phyloP scores from a whole-genome alignment of 2,113 vertebrate species.

The Pitta sordida region DNA sequence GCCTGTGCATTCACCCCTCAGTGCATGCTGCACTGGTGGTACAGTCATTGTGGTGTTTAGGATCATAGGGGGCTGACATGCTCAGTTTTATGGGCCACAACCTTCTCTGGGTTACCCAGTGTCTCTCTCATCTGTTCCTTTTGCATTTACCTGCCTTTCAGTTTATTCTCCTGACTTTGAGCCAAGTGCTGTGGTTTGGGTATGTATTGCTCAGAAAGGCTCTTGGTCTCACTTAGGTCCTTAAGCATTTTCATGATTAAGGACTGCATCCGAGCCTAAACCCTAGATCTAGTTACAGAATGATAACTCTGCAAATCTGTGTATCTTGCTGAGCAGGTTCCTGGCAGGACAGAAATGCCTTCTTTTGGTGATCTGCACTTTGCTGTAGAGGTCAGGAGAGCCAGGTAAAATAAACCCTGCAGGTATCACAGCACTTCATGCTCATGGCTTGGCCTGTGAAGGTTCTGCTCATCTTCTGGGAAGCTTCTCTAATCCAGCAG shows the following conservation, averaged over 20 bases:
- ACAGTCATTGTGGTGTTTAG: neutral
- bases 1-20: neutral
- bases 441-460: neutral
- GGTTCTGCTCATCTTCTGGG: neutral
- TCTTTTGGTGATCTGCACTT: neutral
- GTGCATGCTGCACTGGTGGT: neutral
- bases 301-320: neutral
- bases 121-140: neutral
- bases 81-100: neutral
- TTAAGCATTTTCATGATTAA: neutral
- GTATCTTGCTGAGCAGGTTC: neutral
- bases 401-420: neutral
- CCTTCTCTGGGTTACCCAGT: neutral
- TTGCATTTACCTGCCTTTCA: neutral
- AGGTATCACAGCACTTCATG: neutral
- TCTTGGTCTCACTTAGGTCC: neutral
- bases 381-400: neutral
- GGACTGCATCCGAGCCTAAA: neutral
- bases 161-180: neutral
- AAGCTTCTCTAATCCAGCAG: neutral
- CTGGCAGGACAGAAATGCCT: neutral
- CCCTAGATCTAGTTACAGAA: neutral
- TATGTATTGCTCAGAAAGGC: neutral
- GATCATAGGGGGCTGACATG: neutral
- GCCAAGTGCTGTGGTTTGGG: neutral